Evolutionary conservation across 1,140 invertebrate genomes (phyloP).

Genomic region (Apis cerana): DNA sequence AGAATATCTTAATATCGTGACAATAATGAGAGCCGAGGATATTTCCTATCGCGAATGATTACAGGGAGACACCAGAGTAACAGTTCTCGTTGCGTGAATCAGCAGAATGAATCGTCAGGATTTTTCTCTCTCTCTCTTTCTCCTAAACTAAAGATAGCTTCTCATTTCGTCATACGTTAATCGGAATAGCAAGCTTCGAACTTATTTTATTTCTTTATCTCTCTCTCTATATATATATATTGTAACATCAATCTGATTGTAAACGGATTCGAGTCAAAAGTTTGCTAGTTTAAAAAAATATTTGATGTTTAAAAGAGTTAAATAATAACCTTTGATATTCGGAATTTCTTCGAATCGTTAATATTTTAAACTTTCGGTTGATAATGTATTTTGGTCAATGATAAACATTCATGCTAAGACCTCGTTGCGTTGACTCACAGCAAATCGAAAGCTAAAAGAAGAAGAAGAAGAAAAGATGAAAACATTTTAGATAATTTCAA

Average conservation of each 20-base stretch:
- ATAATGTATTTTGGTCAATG: too few relatives aligned
- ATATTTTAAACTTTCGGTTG: too few relatives aligned
- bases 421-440: too few relatives aligned
- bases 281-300: too few relatives aligned
- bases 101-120: slow-evolving; percentile 46
- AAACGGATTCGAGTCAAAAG: not conserved
- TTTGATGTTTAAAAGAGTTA: too few relatives aligned
- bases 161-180: slow-evolving; percentile 51
- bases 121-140: slow-evolving; percentile 33
- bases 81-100: slow-evolving; percentile 54
- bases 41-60: slow-evolving; percentile 26
- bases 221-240: too few relatives aligned
- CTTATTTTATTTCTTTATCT: not conserved
- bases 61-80: not conserved
- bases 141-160: slow-evolving; percentile 55
- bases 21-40: not conserved
- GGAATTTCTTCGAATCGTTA: too few relatives aligned
- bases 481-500: not conserved
- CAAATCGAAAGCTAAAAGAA: not conserved
- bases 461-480: not conserved
- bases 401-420: too few relatives aligned
- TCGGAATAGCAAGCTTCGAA: slow-evolving; percentile 29
- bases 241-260: not conserved
- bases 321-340: too few relatives aligned
- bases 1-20: not conserved